Evolutionary conservation across 2,113 vertebrate species (phyloP).

Genomic region (Entomyzon cyanotis): DNA sequence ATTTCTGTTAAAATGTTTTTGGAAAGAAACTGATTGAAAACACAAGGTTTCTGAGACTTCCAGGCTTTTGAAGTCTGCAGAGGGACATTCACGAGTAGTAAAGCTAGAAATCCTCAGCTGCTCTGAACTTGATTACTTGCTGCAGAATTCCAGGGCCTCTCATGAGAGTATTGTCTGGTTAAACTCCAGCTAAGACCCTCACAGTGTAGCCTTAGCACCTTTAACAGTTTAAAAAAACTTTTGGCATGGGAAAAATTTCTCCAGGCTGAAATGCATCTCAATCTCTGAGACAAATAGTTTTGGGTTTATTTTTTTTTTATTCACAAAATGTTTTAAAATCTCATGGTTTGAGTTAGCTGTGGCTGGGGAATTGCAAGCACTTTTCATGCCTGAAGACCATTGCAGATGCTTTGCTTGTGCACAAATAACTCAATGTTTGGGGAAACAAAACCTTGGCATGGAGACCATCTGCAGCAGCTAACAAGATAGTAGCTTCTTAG

Average conservation of each 20-base stretch:
- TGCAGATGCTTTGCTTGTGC: background rate
- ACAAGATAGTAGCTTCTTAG: background rate
- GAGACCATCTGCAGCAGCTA: background rate
- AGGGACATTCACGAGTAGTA: background rate
- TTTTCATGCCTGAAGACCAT: slow-evolving; percentile 21
- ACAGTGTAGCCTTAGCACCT: background rate
- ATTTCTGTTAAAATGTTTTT: background rate
- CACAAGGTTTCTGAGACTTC: background rate
- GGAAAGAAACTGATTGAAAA: background rate
- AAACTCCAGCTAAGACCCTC: background rate
- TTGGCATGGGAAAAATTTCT: background rate
- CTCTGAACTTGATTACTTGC: background rate
- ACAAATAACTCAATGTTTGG: background rate
- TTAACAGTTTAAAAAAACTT: background rate
- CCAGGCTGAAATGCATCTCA: background rate
- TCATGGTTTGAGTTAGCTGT: background rate
- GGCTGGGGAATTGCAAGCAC: background rate
- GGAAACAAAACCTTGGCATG: background rate
- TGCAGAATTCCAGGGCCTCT: background rate
- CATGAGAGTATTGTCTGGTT: background rate
- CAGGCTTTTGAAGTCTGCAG: background rate
- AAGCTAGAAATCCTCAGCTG: background rate
- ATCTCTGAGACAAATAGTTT: background rate
- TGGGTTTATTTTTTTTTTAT: background rate
- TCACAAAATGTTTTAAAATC: background rate